These are phyloP conservation scores for Chelonoidis abingdonii DNA, from an alignment of 2,113 vertebrate species.

Conservation along the genomic window DNA sequence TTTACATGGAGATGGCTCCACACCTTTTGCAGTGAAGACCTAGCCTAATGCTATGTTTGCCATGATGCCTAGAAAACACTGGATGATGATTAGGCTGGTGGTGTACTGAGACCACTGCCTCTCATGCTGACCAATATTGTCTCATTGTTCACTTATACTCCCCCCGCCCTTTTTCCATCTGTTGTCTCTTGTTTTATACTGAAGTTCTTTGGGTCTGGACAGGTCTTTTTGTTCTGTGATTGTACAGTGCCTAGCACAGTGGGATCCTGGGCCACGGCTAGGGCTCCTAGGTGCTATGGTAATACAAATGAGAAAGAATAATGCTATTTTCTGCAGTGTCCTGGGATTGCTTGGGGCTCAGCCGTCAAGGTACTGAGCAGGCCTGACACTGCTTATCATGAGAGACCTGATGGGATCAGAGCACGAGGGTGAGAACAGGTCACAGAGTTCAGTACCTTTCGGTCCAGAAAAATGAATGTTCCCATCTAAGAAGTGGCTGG, in stretches of 20 bases:
- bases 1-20: background rate
- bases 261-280: background rate
- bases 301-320: background rate
- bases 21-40: background rate
- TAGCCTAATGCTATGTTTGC: background rate
- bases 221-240: background rate
- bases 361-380: rapidly evolving
- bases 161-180: background rate
- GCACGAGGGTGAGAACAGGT: background rate
- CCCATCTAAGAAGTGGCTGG: background rate
- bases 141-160: background rate
- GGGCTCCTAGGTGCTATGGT: background rate
- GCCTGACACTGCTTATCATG: background rate
- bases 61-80: background rate
- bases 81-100: background rate
- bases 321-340: background rate
- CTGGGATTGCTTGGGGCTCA: background rate
- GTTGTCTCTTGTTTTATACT: background rate
- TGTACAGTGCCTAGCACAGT: background rate
- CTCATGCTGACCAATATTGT: background rate
- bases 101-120: background rate
- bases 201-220: background rate
- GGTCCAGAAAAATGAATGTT: background rate
- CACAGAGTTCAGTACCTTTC: background rate
- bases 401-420: background rate